A percentile compares a stretch with the other conserved stretches of the same genome.
Evolutionary conservation across 2,888 invertebrate species (phyloP).

Genomic region (Hylaea fasciaria): DNA sequence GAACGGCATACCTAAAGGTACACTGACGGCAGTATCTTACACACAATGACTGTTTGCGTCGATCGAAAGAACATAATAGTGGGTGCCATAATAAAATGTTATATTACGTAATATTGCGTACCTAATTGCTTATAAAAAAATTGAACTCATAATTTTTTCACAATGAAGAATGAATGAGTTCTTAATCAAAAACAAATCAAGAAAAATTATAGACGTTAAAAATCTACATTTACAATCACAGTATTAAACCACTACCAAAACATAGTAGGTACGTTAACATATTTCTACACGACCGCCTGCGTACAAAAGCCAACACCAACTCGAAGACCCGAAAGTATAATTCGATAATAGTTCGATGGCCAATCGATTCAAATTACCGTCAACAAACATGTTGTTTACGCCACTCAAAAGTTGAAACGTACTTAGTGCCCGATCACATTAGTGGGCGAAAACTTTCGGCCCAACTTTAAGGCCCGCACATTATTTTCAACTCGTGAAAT

Average conservation of each 20-base stretch:
- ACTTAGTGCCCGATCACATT: conserved; percentile 73
- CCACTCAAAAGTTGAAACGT: conserved; percentile 70
- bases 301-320: conserved; percentile 11
- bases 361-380: conserved; percentile 38
- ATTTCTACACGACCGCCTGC: conserved; percentile 3
- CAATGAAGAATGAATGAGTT: no score
- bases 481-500: conserved; percentile 71
- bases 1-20: no score
- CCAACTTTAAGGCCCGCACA: conserved; percentile 61
- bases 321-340: conserved; percentile 9
- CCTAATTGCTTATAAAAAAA: no score
- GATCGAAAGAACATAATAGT: no score
- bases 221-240: no score
- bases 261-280: not conserved
- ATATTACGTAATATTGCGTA: no score
- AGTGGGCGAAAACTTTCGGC: conserved; percentile 55
- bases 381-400: conserved; percentile 58
- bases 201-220: no score
- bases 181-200: no score
- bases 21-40: no score
- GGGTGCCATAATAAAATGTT: no score
- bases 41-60: no score
- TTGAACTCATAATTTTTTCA: no score
- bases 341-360: conserved; percentile 30
- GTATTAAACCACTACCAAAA: not conserved